Evolutionary conservation across 2,797 vertebrate species (phyloP), one percentile per base, ranked within the genome.

Genomic region (Amazona ochrocephala): DNA sequence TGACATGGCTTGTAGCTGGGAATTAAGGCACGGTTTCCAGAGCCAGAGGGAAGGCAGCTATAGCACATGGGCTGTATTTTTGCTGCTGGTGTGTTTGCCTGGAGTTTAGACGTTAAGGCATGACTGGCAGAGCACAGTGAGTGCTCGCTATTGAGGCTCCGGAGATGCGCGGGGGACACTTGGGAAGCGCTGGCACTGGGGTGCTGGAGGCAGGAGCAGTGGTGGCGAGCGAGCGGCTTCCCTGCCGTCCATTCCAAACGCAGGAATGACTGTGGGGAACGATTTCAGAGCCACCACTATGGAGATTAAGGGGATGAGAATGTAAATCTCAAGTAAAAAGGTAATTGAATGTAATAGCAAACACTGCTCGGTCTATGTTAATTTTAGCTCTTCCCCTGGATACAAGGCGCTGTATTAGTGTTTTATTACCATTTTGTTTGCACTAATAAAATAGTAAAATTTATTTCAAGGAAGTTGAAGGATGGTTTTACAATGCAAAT

Each of bases 401-500:
- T 98, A 98, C 98, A 98, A 98, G 98, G 98, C 97, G 91, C 98
- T 97, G 98, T 98, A 98, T 98, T 98, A 98, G 98, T 98, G 98
- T 98, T 98, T 98, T 98, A 98, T 98, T 98, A 98, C 98, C 98
- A 98, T 98, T 98, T 98, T 98, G 98, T 98, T 98, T 98, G 98
- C 98, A 98, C 98, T 98, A 98, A 98, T 98, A 98, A 98, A 98
- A 98, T 98, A 98, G 98, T 98, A 98, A 98, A 98, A 98, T 98
- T 98, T 98, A 98, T 98, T 98, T 98, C 97, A 93, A 98, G 98
- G 98, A 98, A 98, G 98, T 98, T 98, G 98, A 98, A 98, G 97
- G 98, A 98, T 98, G 98, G 98, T 98, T 98, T 98, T 98, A 98
- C 98, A 98, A 98, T 98, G 98, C 98, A 98, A 98, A 98, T 98